Evolutionary conservation across 2,888 invertebrate genomes (phyloP).

Genomic region (Meteorus cinctellus): DNA sequence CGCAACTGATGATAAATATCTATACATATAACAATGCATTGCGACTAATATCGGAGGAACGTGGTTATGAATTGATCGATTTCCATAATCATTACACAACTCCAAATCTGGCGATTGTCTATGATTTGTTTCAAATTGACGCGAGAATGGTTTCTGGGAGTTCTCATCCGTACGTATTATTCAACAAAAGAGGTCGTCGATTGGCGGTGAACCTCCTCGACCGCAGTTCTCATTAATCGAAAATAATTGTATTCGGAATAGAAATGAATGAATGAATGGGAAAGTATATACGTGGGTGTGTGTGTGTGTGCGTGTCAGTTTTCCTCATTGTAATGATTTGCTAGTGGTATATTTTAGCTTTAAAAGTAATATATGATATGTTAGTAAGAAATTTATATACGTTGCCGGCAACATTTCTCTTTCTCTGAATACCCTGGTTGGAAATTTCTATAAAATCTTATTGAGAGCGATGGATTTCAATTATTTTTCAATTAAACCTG

Average conservation of each 20-base stretch:
- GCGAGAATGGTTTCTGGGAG: slow-evolving; percentile 61
- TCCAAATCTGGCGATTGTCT: slow-evolving; percentile 50
- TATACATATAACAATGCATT: slow-evolving; percentile 58
- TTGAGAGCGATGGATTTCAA: too few species aligned
- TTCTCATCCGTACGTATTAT: slow-evolving; percentile 57
- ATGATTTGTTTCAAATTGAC: slow-evolving; percentile 59
- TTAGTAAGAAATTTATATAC: neutral
- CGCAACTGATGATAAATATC: slow-evolving; percentile 45
- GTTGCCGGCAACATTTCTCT: neutral
- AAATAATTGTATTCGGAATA: neutral
- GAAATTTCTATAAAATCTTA: too few species aligned
- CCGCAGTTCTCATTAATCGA: neutral
- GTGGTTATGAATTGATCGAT: slow-evolving; percentile 55
- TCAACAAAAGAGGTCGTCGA: slow-evolving; percentile 56
- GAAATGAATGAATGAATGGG: neutral
- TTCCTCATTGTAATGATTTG: neutral
- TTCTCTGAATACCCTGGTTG: neutral
- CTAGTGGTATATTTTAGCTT: too few species aligned
- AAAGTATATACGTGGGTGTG: neutral
- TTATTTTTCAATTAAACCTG: too few species aligned
- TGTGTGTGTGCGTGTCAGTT: neutral
- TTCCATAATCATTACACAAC: slow-evolving; percentile 50
- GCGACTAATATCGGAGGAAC: slow-evolving; percentile 39
- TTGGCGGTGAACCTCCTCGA: slow-evolving; percentile 51
- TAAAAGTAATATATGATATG: too few species aligned